Evolutionary conservation across 2,113 vertebrate genomes (phyloP), one percentile per base, ranked within the genome.

Genomic region (Rana temporaria): DNA sequence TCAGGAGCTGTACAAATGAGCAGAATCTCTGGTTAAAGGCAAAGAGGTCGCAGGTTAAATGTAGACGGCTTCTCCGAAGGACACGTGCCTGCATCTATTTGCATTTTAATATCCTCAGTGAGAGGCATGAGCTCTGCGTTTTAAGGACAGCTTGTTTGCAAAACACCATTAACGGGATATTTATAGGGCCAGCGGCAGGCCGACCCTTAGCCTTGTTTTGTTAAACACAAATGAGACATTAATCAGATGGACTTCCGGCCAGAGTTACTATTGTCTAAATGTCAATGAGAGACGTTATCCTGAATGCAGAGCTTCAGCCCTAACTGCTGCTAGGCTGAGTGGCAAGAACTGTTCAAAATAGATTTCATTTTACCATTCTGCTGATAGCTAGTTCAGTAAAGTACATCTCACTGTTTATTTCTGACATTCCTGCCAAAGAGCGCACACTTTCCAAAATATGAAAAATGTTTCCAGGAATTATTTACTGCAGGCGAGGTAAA

Each of bases 81-180:
- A 98, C 96, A 95, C 92, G 91, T 94, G 88, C 95, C 95, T 88
- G 96, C 96, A 98, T 98, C 94, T 93, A 98, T 99, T 99, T 99
- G 97, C 98, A 99, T 99, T 95, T 97, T 98, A 99, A 99, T 99
- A 95, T 96, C 93, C 95, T 93, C 92, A 85, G 91, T 93, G 93
- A 95, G 92, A 93, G 88, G 84, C 92, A 93, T 90, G 92, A 85
- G 86, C 91, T 72, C 85, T 65, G 86, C 80, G 24, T 82, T 82
- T 82, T 82, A 75, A 88, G 88, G 88, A 82, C 71, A 82, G 80
- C 80, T 75, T 82, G 80, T 92, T 95, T 95, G 94, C 92, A 93
- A 95, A 96, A 96, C 93, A 95, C 97, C 96, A 99, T 99, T 99
- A 98, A 96, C 94, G 92, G 96, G 96, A 98, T 98, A 99, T 99